Conservation (phyloP, 2,113 vertebrate species). For the Montifringilla adamsi region DNA sequence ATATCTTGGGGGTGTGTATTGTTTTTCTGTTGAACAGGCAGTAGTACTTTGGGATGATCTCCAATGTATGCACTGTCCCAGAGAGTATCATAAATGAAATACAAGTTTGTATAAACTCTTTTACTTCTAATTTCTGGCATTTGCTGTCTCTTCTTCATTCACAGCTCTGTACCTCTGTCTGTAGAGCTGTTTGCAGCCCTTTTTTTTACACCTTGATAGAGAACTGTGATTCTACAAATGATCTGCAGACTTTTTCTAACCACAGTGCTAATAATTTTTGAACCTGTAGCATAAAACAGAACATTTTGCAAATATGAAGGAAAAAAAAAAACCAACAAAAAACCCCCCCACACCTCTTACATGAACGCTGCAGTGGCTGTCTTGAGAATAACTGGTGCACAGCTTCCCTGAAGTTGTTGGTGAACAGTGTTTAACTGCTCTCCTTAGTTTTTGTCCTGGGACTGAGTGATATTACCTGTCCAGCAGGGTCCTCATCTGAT, state of each 20-base stretch:
- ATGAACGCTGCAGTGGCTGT: background rate
- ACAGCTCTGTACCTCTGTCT: background rate
- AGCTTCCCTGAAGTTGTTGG: background rate
- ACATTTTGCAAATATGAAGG: background rate
- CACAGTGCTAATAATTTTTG: background rate
- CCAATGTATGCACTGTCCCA: background rate
- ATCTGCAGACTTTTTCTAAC: background rate
- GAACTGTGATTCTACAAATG: background rate
- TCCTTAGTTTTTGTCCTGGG: background rate
- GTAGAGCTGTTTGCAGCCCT: background rate
- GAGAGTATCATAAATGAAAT: background rate
- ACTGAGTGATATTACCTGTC: background rate
- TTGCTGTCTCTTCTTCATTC: background rate
- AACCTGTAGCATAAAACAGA: background rate
- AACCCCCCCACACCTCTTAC: background rate
- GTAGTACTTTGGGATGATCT: background rate
- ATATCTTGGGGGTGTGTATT: fast-evolving
- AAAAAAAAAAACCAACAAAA: background rate
- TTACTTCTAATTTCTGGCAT: background rate
- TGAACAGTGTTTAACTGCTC: background rate
- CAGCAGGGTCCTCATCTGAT: background rate
- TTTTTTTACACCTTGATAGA: background rate
- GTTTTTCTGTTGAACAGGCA: background rate
- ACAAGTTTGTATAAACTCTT: background rate
- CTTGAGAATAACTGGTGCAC: background rate